phyloP scores from a whole-genome alignment of 64 coral and sea anemone species.

The Stichodactyla mertensii region DNA sequence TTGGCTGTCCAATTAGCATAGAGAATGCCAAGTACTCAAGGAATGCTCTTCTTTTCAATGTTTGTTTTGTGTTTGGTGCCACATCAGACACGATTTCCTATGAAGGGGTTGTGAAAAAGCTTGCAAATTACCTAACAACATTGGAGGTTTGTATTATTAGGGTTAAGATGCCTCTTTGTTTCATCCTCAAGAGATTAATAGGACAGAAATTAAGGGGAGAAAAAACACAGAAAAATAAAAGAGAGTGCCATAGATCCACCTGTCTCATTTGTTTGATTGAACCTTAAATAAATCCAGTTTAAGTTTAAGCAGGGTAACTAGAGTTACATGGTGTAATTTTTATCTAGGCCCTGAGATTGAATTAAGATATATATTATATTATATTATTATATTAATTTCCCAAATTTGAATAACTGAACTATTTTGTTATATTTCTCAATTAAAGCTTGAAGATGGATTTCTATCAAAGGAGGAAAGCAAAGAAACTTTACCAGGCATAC shows the following conservation, averaged over 20 bases:
- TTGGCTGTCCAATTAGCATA: slow-evolving; percentile 96
- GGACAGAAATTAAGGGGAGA: background rate
- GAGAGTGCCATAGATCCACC: too few species aligned
- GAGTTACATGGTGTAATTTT: too few species aligned
- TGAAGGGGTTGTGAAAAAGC: slow-evolving; percentile 92
- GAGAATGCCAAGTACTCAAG: slow-evolving; percentile 98
- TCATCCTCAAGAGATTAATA: background rate
- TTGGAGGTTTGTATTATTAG: slow-evolving; percentile 65
- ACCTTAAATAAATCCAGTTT: too few species aligned
- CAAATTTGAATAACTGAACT: background rate
- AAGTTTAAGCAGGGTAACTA: too few species aligned
- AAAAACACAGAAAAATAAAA: background rate
- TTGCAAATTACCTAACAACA: slow-evolving; percentile 83
- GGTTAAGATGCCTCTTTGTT: too few species aligned
- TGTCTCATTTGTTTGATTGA: too few species aligned
- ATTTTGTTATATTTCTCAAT: background rate
- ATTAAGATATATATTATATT: too few species aligned
- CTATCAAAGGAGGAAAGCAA: slow-evolving; percentile 91
- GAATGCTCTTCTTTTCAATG: slow-evolving; percentile 98
- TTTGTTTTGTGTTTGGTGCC: slow-evolving; percentile 81
- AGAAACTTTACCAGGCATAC: slow-evolving; percentile 51
- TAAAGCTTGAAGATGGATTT: slow-evolving; percentile 85
- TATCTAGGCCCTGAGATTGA: too few species aligned
- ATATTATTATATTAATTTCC: too few species aligned
- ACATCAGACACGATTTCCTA: slow-evolving; percentile 72